Conservation (phyloP, 2,888 invertebrate genomes). For the Stenotaenia linearis region DNA sequence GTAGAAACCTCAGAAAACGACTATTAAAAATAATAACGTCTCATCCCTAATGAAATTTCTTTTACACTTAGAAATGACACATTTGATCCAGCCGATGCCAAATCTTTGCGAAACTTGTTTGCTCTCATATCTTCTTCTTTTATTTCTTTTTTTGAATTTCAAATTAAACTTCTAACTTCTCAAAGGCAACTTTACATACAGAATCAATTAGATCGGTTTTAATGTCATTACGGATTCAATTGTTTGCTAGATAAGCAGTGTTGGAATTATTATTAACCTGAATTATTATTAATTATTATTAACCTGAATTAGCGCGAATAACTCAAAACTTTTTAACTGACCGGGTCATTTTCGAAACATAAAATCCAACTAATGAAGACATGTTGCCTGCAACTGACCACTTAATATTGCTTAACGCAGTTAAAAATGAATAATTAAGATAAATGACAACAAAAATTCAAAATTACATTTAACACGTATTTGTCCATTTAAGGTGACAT, state of each 20-base stretch:
- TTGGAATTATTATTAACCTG: too few relatives aligned
- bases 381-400: not conserved
- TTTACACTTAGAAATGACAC: not conserved
- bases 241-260: not conserved
- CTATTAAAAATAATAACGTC: not conserved
- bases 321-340: too few relatives aligned
- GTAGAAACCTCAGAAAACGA: not conserved
- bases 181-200: not conserved
- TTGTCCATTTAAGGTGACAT: too few relatives aligned
- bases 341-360: too few relatives aligned
- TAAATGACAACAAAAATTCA: too few relatives aligned
- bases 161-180: not conserved
- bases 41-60: not conserved
- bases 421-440: not conserved
- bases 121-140: not conserved
- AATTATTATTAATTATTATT: not conserved
- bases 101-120: not conserved
- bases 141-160: not conserved
- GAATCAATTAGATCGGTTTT: not conserved
- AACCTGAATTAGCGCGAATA: too few relatives aligned
- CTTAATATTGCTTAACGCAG: not conserved
- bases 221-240: not conserved
- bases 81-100: not conserved
- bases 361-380: not conserved
- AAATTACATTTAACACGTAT: too few relatives aligned